These are phyloP conservation scores for Tamias sibiricus DNA, from an alignment of 2,113 vertebrate species.

Conservation along the genomic window DNA sequence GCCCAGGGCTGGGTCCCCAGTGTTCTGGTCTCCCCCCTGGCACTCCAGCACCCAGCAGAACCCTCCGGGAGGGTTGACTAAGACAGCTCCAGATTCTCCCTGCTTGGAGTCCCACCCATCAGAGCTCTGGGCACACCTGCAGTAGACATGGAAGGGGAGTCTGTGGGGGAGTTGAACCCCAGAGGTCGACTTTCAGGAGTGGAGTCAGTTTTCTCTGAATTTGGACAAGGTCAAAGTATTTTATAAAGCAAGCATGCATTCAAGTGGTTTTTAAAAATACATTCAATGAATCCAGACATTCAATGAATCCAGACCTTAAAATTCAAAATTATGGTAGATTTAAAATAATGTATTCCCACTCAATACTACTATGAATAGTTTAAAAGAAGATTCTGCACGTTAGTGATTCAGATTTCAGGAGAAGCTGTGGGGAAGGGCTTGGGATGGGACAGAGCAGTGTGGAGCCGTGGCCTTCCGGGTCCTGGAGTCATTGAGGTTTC, in stretches of 20 bases:
- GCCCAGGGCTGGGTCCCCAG: too few relatives aligned
- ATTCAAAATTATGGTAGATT: neutral
- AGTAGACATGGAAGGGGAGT: too few relatives aligned
- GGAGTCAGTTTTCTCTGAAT: neutral
- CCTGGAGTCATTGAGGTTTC: neutral
- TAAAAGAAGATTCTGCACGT: neutral
- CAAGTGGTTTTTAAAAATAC: neutral
- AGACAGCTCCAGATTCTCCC: neutral
- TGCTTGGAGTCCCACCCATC: rapidly evolving
- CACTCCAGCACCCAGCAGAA: neutral
- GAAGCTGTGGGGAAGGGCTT: rapidly evolving
- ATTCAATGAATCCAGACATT: neutral
- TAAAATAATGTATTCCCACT: neutral
- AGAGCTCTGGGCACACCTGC: too few relatives aligned
- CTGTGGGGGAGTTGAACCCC: rapidly evolving
- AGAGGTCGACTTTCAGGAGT: too few relatives aligned
- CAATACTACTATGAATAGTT: neutral
- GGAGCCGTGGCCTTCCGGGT: neutral
- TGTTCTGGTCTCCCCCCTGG: neutral
- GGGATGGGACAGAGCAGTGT: rapidly evolving
- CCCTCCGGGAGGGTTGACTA: rapidly evolving
- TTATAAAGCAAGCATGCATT: neutral
- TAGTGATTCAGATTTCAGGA: neutral
- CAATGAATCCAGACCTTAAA: neutral
- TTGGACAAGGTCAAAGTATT: neutral